Evolutionary conservation across 53 echinoderm and acorn worm genomes (phyloP).

Genomic region (Patiria pectinifera): DNA sequence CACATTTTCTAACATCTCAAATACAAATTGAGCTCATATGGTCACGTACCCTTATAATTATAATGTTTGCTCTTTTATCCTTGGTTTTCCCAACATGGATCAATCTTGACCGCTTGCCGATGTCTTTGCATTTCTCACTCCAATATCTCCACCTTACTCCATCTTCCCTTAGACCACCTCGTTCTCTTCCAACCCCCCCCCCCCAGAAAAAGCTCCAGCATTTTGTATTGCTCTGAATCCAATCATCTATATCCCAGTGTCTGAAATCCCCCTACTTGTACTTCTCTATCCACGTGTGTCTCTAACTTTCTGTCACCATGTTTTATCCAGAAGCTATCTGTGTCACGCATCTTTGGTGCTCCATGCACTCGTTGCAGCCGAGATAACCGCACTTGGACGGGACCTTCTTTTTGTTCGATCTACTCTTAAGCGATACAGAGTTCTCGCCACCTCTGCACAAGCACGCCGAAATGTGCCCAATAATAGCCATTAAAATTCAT

Average conservation of each 20-base stretch:
- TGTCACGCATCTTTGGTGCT: constrained; percentile 28
- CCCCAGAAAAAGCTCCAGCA: neutral
- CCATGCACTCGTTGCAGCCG: constrained; percentile 18
- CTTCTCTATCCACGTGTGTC: neutral
- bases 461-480: constrained; percentile 51
- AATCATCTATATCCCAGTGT: neutral
- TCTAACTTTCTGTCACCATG: neutral
- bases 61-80: no score
- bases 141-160: neutral
- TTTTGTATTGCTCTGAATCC: neutral
- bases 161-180: neutral
- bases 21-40: no score
- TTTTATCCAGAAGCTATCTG: neutral
- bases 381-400: neutral
- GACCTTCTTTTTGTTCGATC: constrained; percentile 33
- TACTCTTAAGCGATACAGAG: constrained; percentile 56
- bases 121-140: no score
- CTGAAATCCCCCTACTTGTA: neutral
- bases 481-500: constrained; percentile 64
- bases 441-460: constrained; percentile 51
- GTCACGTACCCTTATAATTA: no score
- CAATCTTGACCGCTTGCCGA: no score
- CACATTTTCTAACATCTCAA: no score
- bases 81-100: no score
- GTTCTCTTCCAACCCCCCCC: neutral